Conservation (phyloP, 2,888 invertebrate genomes). For the Aporophyla lueneburgensis region DNA sequence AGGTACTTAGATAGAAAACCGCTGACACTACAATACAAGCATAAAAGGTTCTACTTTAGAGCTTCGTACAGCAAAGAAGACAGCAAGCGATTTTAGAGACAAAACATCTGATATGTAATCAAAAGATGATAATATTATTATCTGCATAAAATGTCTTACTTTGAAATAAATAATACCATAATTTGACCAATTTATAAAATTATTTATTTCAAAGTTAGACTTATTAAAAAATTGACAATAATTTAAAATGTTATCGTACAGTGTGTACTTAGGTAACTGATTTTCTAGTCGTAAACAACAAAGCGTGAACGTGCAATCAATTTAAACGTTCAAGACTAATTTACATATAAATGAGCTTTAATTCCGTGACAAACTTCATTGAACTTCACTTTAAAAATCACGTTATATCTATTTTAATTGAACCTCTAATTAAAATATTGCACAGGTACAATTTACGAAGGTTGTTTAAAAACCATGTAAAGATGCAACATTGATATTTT, state of each 20-base stretch:
- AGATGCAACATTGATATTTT: neutral
- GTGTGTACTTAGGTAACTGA: too few species aligned
- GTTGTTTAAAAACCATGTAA: neutral
- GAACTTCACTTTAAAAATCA: neutral
- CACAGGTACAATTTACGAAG: neutral
- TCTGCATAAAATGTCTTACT: neutral
- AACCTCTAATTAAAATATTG: neutral
- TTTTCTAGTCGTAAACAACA: neutral
- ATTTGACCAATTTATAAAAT: neutral
- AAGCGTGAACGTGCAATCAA: neutral
- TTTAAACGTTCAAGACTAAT: conserved; percentile 10
- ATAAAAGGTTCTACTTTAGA: neutral
- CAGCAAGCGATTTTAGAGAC: neutral
- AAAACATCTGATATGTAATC: neutral
- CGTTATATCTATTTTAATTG: conserved; percentile 7
- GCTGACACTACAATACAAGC: neutral
- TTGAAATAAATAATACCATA: neutral
- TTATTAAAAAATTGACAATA: too few species aligned
- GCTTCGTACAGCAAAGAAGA: neutral
- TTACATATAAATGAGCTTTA: conserved; percentile 10
- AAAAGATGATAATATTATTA: neutral
- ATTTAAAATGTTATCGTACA: too few species aligned
- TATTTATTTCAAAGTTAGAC: too few species aligned
- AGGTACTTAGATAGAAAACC: neutral
- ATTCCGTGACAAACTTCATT: conserved; percentile 6